A percentile compares a stretch with the other conserved stretches of the same genome.
Evolutionary conservation across 2,797 vertebrate genomes (phyloP).

Genomic region (Remorina albescens): DNA sequence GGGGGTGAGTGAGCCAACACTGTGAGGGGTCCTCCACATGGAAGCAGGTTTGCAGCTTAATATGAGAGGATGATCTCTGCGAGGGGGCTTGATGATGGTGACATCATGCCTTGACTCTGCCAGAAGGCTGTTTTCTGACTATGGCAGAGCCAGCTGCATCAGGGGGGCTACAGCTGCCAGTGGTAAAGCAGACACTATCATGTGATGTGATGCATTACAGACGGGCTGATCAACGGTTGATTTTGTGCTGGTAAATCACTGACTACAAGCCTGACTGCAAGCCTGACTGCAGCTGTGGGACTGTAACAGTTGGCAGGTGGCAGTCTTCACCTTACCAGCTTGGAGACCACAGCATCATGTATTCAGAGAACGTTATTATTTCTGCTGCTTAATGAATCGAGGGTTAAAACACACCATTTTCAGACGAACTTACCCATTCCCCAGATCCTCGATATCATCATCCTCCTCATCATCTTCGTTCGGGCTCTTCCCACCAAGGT

Average conservation of each 20-base stretch:
- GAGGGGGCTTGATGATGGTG: constrained; percentile 51
- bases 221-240: constrained; percentile 44
- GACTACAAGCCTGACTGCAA: constrained; percentile 35
- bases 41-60: constrained; percentile 56
- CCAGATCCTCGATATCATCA: constrained; percentile 88
- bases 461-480: constrained; percentile 84
- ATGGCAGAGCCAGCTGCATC: constrained; percentile 45
- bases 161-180: constrained; percentile 57
- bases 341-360: background rate
- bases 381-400: background rate
- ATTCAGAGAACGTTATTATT: background rate
- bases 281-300: constrained; percentile 27
- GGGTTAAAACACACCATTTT: background rate
- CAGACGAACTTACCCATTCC: constrained; percentile 88
- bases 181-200: constrained; percentile 44
- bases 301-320: constrained; percentile 57
- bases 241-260: constrained; percentile 46
- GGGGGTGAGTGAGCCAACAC: constrained; percentile 48
- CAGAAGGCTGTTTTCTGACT: constrained; percentile 56
- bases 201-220: constrained; percentile 52
- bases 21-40: constrained; percentile 43
- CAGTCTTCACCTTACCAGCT: constrained; percentile 31
- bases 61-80: constrained; percentile 58
- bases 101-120: constrained; percentile 57
- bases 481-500: constrained; percentile 86